phyloP scores from a whole-genome alignment of 2,113 vertebrate species.

The Lepidothrix coronata region DNA sequence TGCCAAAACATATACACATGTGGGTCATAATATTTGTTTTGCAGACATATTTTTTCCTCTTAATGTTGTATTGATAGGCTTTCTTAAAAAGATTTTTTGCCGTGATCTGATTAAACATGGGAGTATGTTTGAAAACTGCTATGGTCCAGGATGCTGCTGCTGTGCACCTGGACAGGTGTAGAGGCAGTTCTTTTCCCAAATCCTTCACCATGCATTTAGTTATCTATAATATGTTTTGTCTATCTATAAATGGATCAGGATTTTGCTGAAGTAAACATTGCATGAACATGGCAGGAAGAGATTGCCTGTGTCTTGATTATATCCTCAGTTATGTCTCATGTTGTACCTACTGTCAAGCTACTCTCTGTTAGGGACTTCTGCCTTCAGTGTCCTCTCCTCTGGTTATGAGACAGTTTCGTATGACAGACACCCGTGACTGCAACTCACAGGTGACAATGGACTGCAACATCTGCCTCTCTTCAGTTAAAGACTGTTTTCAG shows the following conservation, averaged over 20 bases:
- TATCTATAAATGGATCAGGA: neutral
- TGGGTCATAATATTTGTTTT: neutral
- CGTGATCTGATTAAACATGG: neutral
- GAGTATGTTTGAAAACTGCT: neutral
- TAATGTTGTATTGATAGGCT: neutral
- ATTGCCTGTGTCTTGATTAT: neutral
- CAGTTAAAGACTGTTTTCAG: neutral
- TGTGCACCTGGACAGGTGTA: neutral
- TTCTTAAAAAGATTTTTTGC: neutral
- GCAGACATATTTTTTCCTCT: neutral
- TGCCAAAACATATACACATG: neutral
- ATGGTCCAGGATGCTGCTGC: neutral
- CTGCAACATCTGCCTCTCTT: neutral
- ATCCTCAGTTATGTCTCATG: neutral
- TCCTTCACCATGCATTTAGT: neutral
- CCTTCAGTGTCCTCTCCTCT: neutral
- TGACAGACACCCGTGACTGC: neutral
- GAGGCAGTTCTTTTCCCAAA: neutral
- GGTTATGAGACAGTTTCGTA: neutral
- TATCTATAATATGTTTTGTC: neutral
- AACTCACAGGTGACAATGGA: neutral
- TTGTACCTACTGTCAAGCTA: neutral
- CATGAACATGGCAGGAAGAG: neutral
- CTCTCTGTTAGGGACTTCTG: neutral
- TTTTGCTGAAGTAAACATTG: neutral